Evolutionary conservation across 2,888 invertebrate species (phyloP).

Genomic region (Uloborus plumipes): DNA sequence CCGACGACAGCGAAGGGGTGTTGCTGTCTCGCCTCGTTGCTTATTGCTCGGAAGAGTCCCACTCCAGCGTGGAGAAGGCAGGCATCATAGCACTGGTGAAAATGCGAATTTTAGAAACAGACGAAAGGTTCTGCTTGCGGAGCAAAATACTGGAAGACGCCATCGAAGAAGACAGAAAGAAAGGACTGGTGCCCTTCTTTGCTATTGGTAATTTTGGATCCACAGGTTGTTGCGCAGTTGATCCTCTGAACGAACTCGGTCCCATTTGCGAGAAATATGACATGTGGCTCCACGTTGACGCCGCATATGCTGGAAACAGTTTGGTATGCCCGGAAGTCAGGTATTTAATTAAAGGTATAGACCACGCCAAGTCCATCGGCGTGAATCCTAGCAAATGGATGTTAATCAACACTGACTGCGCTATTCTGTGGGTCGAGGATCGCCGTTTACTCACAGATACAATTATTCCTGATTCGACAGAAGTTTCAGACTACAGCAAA

Average conservation of each 20-base stretch:
- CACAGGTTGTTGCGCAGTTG: slow-evolving; percentile 96
- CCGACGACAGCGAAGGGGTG: slow-evolving; percentile 88
- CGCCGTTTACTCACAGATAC: slow-evolving; percentile 91
- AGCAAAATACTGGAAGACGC: slow-evolving; percentile 84
- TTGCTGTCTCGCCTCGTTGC: slow-evolving; percentile 93
- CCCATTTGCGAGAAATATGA: slow-evolving; percentile 79
- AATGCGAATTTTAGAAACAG: slow-evolving; percentile 87
- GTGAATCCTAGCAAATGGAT: slow-evolving; percentile 98
- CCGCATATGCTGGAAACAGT: slow-evolving; percentile 96
- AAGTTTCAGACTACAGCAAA: slow-evolving; percentile 83
- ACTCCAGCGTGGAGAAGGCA: slow-evolving; percentile 92
- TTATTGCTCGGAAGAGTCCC: slow-evolving; percentile 77
- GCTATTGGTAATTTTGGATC: slow-evolving; percentile 97
- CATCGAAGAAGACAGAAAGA: slow-evolving; percentile 84
- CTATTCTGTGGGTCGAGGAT: slow-evolving; percentile 95
- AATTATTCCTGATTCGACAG: slow-evolving; percentile 71
- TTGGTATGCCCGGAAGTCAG: slow-evolving; percentile 97
- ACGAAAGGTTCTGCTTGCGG: slow-evolving; percentile 83
- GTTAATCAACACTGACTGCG: slow-evolving; percentile 96
- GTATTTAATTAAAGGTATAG: slow-evolving; percentile 76
- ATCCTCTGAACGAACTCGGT: slow-evolving; percentile 90
- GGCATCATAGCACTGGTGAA: slow-evolving; percentile 95
- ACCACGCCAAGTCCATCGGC: slow-evolving; percentile 95
- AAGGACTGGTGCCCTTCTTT: slow-evolving; percentile 95
- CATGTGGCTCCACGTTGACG: slow-evolving; percentile 93